Evolutionary conservation across 2,797 vertebrate species (phyloP).

Genomic region (Pempheris klunzingeri): DNA sequence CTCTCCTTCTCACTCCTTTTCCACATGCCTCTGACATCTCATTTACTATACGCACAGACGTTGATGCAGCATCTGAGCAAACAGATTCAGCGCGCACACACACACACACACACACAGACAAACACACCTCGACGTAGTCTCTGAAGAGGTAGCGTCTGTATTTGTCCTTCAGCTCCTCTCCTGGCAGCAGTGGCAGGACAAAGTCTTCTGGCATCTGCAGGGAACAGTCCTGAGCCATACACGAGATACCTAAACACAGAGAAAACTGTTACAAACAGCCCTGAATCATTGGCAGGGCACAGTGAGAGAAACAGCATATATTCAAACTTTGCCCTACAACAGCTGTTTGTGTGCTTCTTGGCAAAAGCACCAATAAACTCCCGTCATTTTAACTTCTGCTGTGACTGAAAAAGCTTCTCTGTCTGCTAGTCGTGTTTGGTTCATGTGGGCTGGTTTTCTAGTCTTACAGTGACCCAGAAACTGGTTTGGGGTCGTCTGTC

Average conservation of each 20-base stretch:
- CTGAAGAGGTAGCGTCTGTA: constrained; percentile 99
- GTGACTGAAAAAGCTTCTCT: not conserved
- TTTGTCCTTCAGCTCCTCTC: constrained; percentile 98
- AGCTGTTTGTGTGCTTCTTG: not conserved
- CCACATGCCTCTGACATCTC: not conserved
- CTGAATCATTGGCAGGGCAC: not conserved
- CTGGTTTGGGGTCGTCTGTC: constrained; percentile 22
- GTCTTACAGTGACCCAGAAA: constrained; percentile 54
- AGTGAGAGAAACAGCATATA: constrained; percentile 2
- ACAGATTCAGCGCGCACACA: not conserved
- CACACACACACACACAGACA: constrained; percentile 2
- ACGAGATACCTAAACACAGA: constrained; percentile 90
- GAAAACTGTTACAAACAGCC: not conserved
- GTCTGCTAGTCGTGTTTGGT: constrained; percentile 20
- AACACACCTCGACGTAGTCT: constrained; percentile 95
- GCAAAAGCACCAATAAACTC: not conserved
- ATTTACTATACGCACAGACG: constrained; percentile 17
- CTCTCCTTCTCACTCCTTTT: constrained; percentile 6
- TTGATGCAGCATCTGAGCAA: constrained; percentile 16
- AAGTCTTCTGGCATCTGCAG: constrained; percentile 97
- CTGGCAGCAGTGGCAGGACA: constrained; percentile 95
- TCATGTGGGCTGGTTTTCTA: constrained; percentile 18
- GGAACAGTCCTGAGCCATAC: constrained; percentile 99
- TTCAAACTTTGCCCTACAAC: no score
- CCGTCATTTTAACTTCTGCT: not conserved